Evolutionary conservation across 2,113 vertebrate species (phyloP), one percentile per base, ranked within the genome.

Genomic region (Thamnaconus septentrionalis): DNA sequence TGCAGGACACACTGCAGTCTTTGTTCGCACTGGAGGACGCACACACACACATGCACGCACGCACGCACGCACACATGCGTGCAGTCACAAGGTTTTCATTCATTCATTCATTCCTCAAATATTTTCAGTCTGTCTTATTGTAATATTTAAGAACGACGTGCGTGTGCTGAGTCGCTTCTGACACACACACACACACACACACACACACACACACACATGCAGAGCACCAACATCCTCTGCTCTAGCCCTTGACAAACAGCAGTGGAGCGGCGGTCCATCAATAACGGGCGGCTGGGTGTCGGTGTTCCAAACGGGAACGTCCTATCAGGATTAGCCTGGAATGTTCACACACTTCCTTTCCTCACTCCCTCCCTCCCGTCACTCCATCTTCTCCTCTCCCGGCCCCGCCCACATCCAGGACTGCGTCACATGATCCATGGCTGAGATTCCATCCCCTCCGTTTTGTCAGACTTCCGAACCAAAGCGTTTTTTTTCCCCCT

Each of bases 311-410:
- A 31, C 18, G 60, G 63, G 51, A 72, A 60, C 62, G 67, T 83
- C 66, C 72, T 80, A 69, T 80, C 74, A 66, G 87, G 85, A 89
- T 89, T 87, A 89, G 63, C 11, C 60, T 77, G 87, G 83, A 86
- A 89, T 89, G 83, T 76, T 65, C 64, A 73, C 73, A 72, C 70
- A 85, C 83, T 83, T 79, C 81, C 77, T 68, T 55, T 56, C 7
- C 52, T 47, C 69, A 57, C 5, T 73, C 69, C 60, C 6, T 41
- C 59, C 9, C 18, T 5, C 11, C n/a, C 48, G 10, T 50, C 48
- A 5, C 6, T n/a, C 18, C 48, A 9, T 50, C 48, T 31, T n/a
- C 55, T 2, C 10, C 47, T 56, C 40, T 71, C 51, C 55, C 46
- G 43, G 39, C 53, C 56, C 9, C 41, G 18, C 41, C 12, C 54